phyloP scores from a whole-genome alignment of 2,113 vertebrate genomes.

The Sphaerodactylus townsendi region DNA sequence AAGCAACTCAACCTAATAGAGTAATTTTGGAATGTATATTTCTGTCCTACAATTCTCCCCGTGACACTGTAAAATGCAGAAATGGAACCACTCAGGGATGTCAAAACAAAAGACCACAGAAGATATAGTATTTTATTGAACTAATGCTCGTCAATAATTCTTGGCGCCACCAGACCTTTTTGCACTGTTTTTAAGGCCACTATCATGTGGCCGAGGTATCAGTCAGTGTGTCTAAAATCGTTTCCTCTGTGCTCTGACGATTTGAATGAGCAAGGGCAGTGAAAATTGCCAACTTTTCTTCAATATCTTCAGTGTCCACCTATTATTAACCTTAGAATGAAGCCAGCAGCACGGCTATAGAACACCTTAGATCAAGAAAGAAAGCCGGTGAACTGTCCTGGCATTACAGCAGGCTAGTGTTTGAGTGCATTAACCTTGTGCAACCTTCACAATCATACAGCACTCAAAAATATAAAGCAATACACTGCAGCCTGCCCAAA shows the following conservation, averaged over 20 bases:
- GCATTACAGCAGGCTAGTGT: neutral
- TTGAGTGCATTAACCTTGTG: conserved; percentile 19
- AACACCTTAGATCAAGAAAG: neutral
- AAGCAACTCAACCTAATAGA: neutral
- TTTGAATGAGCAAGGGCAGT: neutral
- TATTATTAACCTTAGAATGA: conserved; percentile 34
- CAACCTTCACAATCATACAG: conserved; percentile 5
- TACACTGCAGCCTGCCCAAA: neutral
- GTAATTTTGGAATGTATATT: neutral
- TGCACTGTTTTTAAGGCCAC: neutral
- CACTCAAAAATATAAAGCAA: conserved; percentile 5
- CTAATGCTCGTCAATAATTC: neutral
- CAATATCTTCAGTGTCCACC: conserved; percentile 21
- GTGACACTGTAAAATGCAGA: neutral
- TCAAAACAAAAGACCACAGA: neutral
- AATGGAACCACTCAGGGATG: neutral
- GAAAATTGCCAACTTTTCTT: neutral
- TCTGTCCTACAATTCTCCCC: neutral
- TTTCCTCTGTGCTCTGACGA: neutral
- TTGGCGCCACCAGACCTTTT: neutral
- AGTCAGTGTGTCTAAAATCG: neutral
- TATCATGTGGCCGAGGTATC: neutral
- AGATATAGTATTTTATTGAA: neutral
- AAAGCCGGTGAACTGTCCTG: neutral
- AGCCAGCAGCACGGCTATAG: neutral